Base-by-base conservation (phyloP, 2,888 invertebrate genomes). In the Agrochola lota region DNA sequence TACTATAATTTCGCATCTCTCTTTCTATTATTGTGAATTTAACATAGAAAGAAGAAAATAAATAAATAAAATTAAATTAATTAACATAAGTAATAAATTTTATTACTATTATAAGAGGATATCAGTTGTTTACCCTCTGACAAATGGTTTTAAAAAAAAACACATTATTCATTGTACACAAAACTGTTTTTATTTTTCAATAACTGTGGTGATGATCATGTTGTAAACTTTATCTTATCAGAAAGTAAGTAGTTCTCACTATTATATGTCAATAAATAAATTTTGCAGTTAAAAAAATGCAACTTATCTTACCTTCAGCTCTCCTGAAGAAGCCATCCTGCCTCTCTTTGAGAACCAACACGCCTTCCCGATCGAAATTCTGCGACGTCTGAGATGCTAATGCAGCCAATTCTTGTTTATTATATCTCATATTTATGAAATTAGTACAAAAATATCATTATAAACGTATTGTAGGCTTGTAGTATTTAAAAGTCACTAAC, bases 241-340 rank as follows among this genome's bases (percentile, higher is more conserved):
- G 12, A n/a, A 26, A 43, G 11, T n/a, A 60, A 40, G 15, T 49
- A 40, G 4, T 57, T 49, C 43, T 35, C 6, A 35, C 15, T 59
- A n/a, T 8, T 4, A 35, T 1, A 62, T 9, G 30, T 9, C 9
- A 52, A 20, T 40, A 52, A 17, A 68, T 49, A 15, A 4, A 40
- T 55, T 35, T 12, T 23, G 12, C 6, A 59, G 46, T 57, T 1
- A 8, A n/a, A 57, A 43, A 46, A 74, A 60, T 23, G 17, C 11
- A 49, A 97, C 97, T 0, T 52, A 35, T 1, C 69, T 97, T 96
- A 99, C 99, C 98, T 97, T 99, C 99, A 85, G 98, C 97, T 94
- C 98, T 98, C 87, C 99, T 98, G 96, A 99, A 99, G 95, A 99
- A 98, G 78, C 99, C 98, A 93, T 99, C 99, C 91, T 99, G 99